These are phyloP conservation scores for Stomorhina lunata DNA, from an alignment of 2,888 invertebrate species.

Conservation along the genomic window DNA sequence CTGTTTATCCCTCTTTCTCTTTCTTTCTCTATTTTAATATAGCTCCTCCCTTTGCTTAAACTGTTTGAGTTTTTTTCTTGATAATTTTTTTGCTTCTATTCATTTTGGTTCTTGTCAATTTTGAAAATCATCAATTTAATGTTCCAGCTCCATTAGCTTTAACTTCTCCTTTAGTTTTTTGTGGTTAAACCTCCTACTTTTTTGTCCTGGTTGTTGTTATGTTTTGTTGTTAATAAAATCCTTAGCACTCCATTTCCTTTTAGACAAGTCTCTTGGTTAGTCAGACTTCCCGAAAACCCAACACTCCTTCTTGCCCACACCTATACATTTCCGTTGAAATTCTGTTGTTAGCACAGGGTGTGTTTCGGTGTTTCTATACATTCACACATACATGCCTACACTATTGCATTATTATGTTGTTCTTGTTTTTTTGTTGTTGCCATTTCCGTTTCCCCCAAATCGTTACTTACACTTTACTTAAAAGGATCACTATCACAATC, in stretches of 20 bases:
- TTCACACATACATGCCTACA: no score
- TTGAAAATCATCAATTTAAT: conserved; percentile 62
- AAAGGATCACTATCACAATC: conserved; percentile 79
- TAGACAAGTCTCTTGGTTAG: conserved; percentile 41
- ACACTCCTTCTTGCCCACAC: conserved; percentile 3
- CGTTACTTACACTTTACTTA: conserved; percentile 70
- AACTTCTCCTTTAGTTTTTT: conserved; percentile 57
- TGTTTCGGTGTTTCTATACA: neutral
- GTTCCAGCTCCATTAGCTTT: conserved; percentile 66
- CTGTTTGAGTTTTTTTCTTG: conserved; percentile 34
- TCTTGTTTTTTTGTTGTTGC: conserved; percentile 44
- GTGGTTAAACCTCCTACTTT: conserved; percentile 57
- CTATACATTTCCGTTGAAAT: neutral
- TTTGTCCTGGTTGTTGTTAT: conserved; percentile 5
- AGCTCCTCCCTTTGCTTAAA: conserved; percentile 51
- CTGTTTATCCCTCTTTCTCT: neutral
- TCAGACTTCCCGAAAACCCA: neutral
- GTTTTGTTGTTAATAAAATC: conserved; percentile 44
- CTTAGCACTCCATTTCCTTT: conserved; percentile 65
- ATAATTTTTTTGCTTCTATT: conserved; percentile 1
- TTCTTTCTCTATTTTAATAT: neutral
- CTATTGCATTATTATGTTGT: conserved; percentile 29
- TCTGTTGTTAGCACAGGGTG: neutral
- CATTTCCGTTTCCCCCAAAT: conserved; percentile 56
- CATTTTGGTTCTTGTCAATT: conserved; percentile 42